Evolutionary conservation across 92 coral and sea anemone species (phyloP), one percentile per base, ranked within the genome.

Genomic region (Palythoa caribaeorum): DNA sequence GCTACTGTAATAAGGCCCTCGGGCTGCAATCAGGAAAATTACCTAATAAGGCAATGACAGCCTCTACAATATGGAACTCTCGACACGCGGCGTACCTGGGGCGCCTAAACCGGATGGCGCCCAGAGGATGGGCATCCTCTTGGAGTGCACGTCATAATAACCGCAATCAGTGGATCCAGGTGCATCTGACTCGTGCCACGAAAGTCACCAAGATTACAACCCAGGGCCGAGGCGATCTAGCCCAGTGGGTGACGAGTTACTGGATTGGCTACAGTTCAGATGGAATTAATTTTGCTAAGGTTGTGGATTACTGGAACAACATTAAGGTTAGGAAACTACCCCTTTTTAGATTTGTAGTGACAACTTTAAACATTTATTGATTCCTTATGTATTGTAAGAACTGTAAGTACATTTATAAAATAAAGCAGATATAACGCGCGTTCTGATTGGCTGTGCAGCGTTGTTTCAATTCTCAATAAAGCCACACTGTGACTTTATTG

Each of bases 91-190:
- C 86, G 6, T 81, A 38, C 74, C 47, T 81, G 55, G 86, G 76
- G 13, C 76, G 86, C 55, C 86, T 81, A 2, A 16, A 44, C 63
- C 28, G 86, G 28, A 81, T 37, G n/a, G 73, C 74, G 19, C 86
- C 86, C 11, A 4, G 86, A 12, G 86, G 86, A 36, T 81, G 76
- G 62, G 86, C 86, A 5, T 81, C 86, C 9, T 51, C 59, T 19
- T 81, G 86, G 86, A 60, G 86, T 14, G 59, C 86, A 35, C 52
- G 51, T n/a, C 40, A 47, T 13, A 81, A 63, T 15, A 81, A 81
- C 86, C 86, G 39, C 60, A 66, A 47, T 39, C 86, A 81, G 60
- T 81, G 86, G 86, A 81, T 81, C 15, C 86, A 81, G 86, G 76
- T 81, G 35, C 38, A 48, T 13, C 63, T 81, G 62, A 39, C 63